Base-by-base conservation (phyloP, 2,113 vertebrate genomes). In the Ancistrus triradiatus region DNA sequence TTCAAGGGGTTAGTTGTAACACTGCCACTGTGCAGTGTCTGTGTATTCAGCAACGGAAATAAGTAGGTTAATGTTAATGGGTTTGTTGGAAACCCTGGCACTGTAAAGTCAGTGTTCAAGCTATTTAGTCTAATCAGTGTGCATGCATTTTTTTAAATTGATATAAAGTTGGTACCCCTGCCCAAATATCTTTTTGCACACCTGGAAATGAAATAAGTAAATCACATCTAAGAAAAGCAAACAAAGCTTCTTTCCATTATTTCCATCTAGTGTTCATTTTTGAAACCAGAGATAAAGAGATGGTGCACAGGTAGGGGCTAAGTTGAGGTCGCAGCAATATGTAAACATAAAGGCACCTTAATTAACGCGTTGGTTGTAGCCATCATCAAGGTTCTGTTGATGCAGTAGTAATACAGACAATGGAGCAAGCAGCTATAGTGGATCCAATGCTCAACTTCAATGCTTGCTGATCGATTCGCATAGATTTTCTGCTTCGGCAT, bases 401-500 rank as follows among this genome's bases (percentile, higher is more conserved):
- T 79, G 78, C 75, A n/a, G 62, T 51, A 48, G 72, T 50, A 74
- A 70, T 65, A 51, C 56, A 68, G 48, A 74, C 58, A 35, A 24
- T 42, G 33, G 33, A 56, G 60, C n/a, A 10, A 38, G 31, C 44
- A 37, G 18, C 27, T 72, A 70, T 63, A 74, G 40, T 33, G 31
- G 63, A 70, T 69, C 78, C 80, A 79, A 79, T 83, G 76, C 65
- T 77, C 50, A 59, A 71, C 31, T 57, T 76, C 69, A 74, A 60
- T 22, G 68, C 74, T 78, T 74, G 72, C 74, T 72, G 73, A 85
- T 86, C 80, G 66, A 84, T 83, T 33, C 62, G 49, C 68, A 89
- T 86, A 77, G 83, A 86, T 83, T 84, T 85, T 80, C 76, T 81
- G 65, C 81, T 83, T 85, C 80, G 81, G 83, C 81, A 78, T 70